A percentile compares a stretch with the other conserved stretches of the same genome.
These are phyloP conservation scores for Epicampocera succincta DNA, from an alignment of 2,888 invertebrate genomes.

Conservation along the genomic window DNA sequence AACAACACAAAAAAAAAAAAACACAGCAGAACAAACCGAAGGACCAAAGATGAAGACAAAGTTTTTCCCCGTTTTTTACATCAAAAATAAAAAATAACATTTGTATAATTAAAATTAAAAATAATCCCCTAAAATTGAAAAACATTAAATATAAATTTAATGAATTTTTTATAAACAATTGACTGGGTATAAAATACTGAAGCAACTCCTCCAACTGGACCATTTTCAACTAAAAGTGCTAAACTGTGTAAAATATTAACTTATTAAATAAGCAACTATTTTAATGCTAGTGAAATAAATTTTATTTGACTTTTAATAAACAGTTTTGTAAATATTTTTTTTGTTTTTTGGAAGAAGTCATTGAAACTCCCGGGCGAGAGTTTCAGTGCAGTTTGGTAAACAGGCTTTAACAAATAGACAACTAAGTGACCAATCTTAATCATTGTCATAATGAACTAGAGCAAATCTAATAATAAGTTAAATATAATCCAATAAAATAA, in stretches of 20 bases:
- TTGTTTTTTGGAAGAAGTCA: constrained; percentile 31
- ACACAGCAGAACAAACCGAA: constrained; percentile 28
- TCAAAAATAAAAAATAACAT: neutral
- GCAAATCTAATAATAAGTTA: constrained; percentile 27
- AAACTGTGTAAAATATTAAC: constrained; percentile 28
- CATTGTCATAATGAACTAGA: constrained; percentile 52
- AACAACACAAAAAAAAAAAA: neutral
- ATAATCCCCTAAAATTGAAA: constrained; percentile 6
- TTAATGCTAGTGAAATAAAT: constrained; percentile 33
- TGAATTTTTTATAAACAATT: neutral
- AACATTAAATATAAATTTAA: neutral
- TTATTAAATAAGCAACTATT: neutral
- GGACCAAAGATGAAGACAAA: constrained; percentile 41
- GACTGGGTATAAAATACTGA: constrained; percentile 35
- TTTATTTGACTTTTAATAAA: constrained; percentile 2
- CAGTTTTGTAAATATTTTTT: constrained; percentile 35
- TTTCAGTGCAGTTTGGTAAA: constrained; percentile 68
- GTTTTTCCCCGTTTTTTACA: neutral
- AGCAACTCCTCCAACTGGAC: constrained; percentile 24
- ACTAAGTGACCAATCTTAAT: constrained; percentile 69
- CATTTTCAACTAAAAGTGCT: constrained; percentile 25
- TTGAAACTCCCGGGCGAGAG: constrained; percentile 33
- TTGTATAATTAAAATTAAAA: constrained; percentile 15
- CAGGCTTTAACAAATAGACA: constrained; percentile 66
- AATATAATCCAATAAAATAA: constrained; percentile 31